phyloP scores from a whole-genome alignment of 2,888 invertebrate species.

The Synanthedon tipuliformis region DNA sequence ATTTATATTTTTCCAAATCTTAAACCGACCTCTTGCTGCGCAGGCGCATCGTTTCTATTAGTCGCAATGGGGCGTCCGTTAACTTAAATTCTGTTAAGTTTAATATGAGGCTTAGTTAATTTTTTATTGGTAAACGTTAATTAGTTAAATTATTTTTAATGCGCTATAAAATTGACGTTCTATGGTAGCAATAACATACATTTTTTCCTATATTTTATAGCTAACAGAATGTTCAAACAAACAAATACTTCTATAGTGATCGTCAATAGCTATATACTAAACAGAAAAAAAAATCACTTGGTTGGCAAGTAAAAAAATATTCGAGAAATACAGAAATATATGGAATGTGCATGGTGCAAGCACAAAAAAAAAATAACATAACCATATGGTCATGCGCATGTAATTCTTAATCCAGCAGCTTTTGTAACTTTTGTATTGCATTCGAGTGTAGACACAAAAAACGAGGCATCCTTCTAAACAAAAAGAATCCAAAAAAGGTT shows the following conservation, averaged over 20 bases:
- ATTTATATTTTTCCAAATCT: neutral
- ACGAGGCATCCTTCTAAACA: conserved; percentile 24
- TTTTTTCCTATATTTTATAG: neutral
- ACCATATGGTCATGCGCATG: conserved; percentile 2
- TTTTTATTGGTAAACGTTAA: too few species aligned
- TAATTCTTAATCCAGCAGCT: conserved; percentile 5
- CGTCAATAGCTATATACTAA: too few species aligned
- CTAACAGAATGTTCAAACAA: too few species aligned
- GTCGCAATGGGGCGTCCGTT: neutral
- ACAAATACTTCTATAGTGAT: too few species aligned
- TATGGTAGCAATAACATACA: too few species aligned
- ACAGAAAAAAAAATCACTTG: too few species aligned
- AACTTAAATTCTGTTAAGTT: conserved; percentile 2
- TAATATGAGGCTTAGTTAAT: neutral
- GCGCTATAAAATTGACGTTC: too few species aligned
- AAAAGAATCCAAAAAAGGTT: conserved; percentile 14
- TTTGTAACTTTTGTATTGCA: conserved; percentile 22
- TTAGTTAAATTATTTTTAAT: too few species aligned
- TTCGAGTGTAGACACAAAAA: conserved; percentile 26
- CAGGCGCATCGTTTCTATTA: neutral
- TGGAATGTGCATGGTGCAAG: too few species aligned
- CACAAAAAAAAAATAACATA: too few species aligned
- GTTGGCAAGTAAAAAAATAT: too few species aligned
- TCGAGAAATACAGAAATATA: too few species aligned
- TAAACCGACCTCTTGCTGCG: neutral